Base-by-base conservation (phyloP, 2,797 vertebrate genomes). In the Jordanella pulchra region DNA sequence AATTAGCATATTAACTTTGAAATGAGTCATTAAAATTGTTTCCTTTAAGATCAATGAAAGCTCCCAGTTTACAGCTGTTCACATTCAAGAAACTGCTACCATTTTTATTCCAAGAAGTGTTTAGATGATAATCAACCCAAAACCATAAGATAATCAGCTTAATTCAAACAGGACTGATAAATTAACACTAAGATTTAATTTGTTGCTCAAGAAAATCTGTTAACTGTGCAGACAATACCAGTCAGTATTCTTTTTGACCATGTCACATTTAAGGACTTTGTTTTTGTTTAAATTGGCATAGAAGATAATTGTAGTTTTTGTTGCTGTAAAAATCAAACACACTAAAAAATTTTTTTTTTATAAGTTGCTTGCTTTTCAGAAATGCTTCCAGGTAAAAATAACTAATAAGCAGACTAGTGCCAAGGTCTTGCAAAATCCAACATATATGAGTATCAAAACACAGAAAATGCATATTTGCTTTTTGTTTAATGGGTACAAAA, bases 401-500 rank as follows among this genome's bases (percentile, higher is more conserved):
- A 35, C 7, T 21, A 60, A 11, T 21, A 60, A 3, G 32, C 4
- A 61, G 32, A 3, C 23, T 39, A 39, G 21, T 61, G 32, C 21
- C 42, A 39, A 39, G 9, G 35, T n/a, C 35, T 2, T 7, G 13
- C 7, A 5, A 63, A n/a, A 63, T 25, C n/a, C 60, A 6, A 61
- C 4, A 64, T 81, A 68, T 63, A 45, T 35, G 10, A 75, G 23
- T 70, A 60, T 61, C 30, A 78, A 63, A 51, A 67, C 32, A 14
- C 60, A 42, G 21, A 63, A 39, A 39, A 9, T n/a, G 35, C 71
- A 42, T 77, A 77, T 72, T 68, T 42, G 73, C 65, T 42, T 56
- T 56, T 56, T 80, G 70, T 73, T 71, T 78, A 83, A 87, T 75
- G 63, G 87, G 82, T 17, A 27, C 10, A 77, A 64, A 72, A 65